These are phyloP conservation scores for Labeo catla DNA, from an alignment of 2,113 vertebrate genomes.

Conservation along the genomic window DNA sequence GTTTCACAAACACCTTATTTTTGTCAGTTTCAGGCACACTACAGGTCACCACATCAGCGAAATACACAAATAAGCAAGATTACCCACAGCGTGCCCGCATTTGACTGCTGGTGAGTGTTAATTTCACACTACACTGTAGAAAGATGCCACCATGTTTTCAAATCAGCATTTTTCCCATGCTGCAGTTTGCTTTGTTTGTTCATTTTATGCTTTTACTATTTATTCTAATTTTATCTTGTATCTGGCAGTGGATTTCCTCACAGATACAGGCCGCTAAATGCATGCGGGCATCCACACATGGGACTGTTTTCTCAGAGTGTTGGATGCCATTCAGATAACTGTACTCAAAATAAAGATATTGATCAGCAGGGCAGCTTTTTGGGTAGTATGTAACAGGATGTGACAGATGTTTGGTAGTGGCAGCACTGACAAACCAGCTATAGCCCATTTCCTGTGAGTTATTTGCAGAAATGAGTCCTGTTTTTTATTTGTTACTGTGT, in stretches of 20 bases:
- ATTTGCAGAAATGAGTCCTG: neutral
- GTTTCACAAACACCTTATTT: neutral
- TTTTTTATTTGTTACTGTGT: neutral
- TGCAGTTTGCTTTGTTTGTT: neutral
- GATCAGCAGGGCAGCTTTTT: neutral
- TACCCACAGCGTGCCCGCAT: neutral
- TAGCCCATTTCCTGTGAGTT: neutral
- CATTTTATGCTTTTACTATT: neutral
- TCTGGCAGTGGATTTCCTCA: neutral
- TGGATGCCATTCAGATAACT: neutral
- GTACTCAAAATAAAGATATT: neutral
- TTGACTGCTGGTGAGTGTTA: neutral
- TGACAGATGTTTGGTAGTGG: slow-evolving; percentile 24
- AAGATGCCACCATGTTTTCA: neutral
- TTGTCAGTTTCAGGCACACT: neutral
- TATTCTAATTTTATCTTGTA: neutral
- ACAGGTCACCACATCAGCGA: neutral
- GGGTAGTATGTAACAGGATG: slow-evolving; percentile 5
- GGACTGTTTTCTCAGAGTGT: neutral
- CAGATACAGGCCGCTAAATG: neutral
- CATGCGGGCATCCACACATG: neutral
- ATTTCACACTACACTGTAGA: neutral
- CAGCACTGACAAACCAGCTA: neutral
- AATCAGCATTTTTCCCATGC: slow-evolving; percentile 1
- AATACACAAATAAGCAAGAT: neutral